Base-by-base conservation (phyloP, 1,140 invertebrate genomes). In the Hypothenemus hampei region DNA sequence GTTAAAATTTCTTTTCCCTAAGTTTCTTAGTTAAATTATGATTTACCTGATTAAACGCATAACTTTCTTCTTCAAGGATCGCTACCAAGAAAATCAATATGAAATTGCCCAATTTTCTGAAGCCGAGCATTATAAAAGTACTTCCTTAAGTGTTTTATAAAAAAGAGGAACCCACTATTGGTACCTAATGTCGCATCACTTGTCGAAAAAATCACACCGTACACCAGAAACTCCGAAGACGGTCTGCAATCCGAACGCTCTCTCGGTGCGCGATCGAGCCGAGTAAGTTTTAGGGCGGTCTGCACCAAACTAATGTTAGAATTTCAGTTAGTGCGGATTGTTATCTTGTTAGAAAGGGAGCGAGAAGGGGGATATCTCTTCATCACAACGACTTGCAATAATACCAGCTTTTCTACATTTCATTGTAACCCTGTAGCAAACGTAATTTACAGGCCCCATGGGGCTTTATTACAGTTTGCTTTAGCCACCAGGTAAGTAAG, bases 61-160 rank as follows among this genome's bases (percentile, higher is more conserved):
- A 21, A 18, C 40, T 47, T 47, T 31, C 31, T 26, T 47, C 31
- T 29, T 47, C 44, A 31, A 11, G 31, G 31, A 31, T 15, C 23
- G 31, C 44, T 13, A 6, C 18, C 23, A 5, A 31, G 31, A 47
- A 23, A 15, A 47, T 16, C n/a, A 47, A 31, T 11, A n/a, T 8
- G 13, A 43, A 43, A 43, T 10, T 22, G 22, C 18, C 18, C 19
- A 19, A 43, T 43, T 21, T 43, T 43, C 18, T 11, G n/a, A 21
- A 2, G 23, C 40, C 22, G 15, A 18, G 19, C 13, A 16, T 18
- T 16, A 10, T 19, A 31, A 31, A 13, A 11, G 13, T 39, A 10
- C 10, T 39, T 23, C n/a, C 4, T 23, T n/a, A 43, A 43, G 11
- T 23, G 22, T 31, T 8, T 11, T 2, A 11, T 11, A 23, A 23